Percentiles rank a stretch among this genome's conserved stretches.
Conservation (phyloP, 2,888 invertebrate species). For the Cyrtodaria siliqua region DNA sequence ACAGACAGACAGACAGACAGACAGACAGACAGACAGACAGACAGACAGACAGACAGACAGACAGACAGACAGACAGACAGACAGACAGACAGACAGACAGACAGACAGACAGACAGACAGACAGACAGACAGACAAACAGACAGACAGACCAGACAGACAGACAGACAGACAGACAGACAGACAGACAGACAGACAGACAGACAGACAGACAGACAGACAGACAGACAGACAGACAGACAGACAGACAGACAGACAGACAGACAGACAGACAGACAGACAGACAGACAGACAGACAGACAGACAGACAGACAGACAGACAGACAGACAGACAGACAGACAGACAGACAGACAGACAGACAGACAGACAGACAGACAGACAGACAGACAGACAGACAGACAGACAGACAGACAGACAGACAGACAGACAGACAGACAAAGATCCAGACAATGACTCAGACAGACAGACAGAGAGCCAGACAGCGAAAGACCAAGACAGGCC, state of each 20-base stretch:
- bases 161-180: no score
- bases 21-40: constrained; percentile 3
- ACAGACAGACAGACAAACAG: no score
- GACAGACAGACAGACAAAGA: constrained; percentile 1
- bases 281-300: constrained; percentile 3
- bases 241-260: constrained; percentile 3
- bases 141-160: no score
- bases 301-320: constrained; percentile 3
- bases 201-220: constrained; percentile 3
- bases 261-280: constrained; percentile 3
- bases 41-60: constrained; percentile 3
- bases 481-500: no score
- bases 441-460: no score
- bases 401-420: constrained; percentile 3
- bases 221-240: constrained; percentile 3
- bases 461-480: no score
- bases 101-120: not conserved
- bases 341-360: constrained; percentile 3
- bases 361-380: constrained; percentile 3
- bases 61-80: not conserved
- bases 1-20: constrained; percentile 3
- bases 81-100: not conserved
- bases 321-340: constrained; percentile 3
- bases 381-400: constrained; percentile 3
- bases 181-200: constrained; percentile 3